These are phyloP conservation scores for Prionace glauca DNA, from an alignment of 2,797 vertebrate genomes.

Conservation along the genomic window DNA sequence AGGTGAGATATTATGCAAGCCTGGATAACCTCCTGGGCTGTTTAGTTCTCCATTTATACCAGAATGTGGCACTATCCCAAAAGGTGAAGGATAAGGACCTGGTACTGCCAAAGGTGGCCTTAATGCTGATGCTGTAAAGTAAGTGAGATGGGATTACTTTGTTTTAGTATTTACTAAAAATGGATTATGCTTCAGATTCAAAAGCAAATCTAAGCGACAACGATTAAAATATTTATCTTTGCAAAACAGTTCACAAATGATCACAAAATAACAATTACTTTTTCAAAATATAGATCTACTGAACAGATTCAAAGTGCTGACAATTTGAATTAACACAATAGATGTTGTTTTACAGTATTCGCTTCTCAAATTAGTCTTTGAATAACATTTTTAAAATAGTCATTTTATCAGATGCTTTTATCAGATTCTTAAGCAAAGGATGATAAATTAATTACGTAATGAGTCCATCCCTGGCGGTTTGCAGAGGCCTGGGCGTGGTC, in stretches of 20 bases:
- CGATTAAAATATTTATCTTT: neutral
- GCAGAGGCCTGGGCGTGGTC: conserved; percentile 75
- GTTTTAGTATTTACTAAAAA: neutral
- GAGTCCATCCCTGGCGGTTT: conserved; percentile 85
- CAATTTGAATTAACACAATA: neutral
- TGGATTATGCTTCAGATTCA: neutral
- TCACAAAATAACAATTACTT: neutral
- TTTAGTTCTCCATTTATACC: conserved; percentile 87
- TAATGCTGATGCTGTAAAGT: conserved; percentile 71
- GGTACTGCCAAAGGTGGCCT: conserved; percentile 81
- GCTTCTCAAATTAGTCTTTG: neutral
- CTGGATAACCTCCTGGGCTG: conserved; percentile 79
- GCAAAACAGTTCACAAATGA: neutral
- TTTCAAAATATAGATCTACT: neutral
- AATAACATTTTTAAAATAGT: neutral
- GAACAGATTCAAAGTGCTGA: neutral
- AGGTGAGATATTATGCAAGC: conserved; percentile 89
- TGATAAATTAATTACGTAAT: conserved; percentile 69
- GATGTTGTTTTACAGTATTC: neutral
- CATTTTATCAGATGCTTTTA: neutral
- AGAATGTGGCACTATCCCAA: conserved; percentile 82
- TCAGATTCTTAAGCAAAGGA: neutral
- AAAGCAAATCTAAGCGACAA: neutral
- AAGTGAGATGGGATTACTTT: neutral
- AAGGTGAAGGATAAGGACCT: conserved; percentile 78